A percentile compares a stretch with the other conserved stretches of the same genome.
These are phyloP conservation scores for Lasiommata megera DNA, from an alignment of 2,888 invertebrate species.

Conservation along the genomic window DNA sequence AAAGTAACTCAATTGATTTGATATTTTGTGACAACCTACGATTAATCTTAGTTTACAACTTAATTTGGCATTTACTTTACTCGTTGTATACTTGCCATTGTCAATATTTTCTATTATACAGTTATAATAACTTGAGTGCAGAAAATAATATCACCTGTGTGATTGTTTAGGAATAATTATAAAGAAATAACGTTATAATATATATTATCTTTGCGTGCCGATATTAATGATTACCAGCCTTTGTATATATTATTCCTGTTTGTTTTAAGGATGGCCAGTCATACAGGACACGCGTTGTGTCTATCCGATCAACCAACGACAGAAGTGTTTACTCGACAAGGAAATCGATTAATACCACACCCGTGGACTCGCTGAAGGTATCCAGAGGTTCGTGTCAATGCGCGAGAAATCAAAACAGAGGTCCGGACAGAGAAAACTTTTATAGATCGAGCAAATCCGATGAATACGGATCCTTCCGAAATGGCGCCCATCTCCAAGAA, in stretches of 20 bases:
- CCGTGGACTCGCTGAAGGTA: slow-evolving; percentile 52
- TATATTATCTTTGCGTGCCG: too few relatives aligned
- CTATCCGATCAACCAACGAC: slow-evolving; percentile 70
- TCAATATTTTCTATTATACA: too few relatives aligned
- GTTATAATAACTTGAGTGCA: too few relatives aligned
- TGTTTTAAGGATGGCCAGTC: slow-evolving; percentile 68
- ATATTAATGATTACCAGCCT: too few relatives aligned
- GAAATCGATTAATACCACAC: slow-evolving; percentile 59
- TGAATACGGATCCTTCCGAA: slow-evolving; percentile 46
- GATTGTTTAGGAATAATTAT: too few relatives aligned
- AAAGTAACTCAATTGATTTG: too few relatives aligned
- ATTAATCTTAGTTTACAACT: too few relatives aligned
- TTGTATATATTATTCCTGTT: slow-evolving; percentile 11
- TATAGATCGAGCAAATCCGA: slow-evolving; percentile 48
- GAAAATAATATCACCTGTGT: too few relatives aligned
- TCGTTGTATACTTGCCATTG: too few relatives aligned
- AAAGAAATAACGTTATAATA: too few relatives aligned
- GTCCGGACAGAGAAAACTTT: slow-evolving; percentile 49
- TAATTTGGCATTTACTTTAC: too few relatives aligned
- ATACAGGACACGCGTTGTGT: slow-evolving; percentile 66
- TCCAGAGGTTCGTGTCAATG: slow-evolving; percentile 58
- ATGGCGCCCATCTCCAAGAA: slow-evolving; percentile 33
- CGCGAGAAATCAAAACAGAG: slow-evolving; percentile 47
- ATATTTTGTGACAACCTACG: too few relatives aligned
- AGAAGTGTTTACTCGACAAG: slow-evolving; percentile 60